A percentile compares a stretch with the other conserved stretches of the same genome.
Evolutionary conservation across 2,888 invertebrate species (phyloP).

Genomic region (Onchidella celtica): DNA sequence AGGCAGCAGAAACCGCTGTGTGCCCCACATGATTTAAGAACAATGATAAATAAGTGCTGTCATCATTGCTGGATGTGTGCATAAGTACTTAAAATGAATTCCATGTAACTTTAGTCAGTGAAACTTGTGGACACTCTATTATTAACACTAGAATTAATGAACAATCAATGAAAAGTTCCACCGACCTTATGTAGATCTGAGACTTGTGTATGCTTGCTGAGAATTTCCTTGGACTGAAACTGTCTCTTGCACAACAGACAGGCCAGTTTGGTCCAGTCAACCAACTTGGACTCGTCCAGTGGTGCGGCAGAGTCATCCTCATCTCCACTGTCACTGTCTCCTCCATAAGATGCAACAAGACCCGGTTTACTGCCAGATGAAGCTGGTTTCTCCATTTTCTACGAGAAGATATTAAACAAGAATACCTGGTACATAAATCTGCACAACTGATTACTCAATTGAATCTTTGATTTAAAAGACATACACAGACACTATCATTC

Average conservation of each 20-base stretch:
- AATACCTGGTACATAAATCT: too few relatives aligned
- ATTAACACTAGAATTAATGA: too few relatives aligned
- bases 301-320: conserved; percentile 82
- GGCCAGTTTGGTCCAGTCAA: conserved; percentile 93
- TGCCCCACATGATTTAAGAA: too few relatives aligned
- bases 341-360: conserved; percentile 89
- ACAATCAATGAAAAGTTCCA: background rate
- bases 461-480: too few relatives aligned
- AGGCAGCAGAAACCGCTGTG: too few relatives aligned
- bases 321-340: conserved; percentile 85
- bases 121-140: too few relatives aligned
- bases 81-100: background rate
- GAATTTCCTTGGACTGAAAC: conserved; percentile 92
- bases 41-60: background rate
- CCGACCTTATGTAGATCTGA: conserved; percentile 93
- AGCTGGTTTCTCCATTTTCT: conserved; percentile 45
- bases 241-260: conserved; percentile 97
- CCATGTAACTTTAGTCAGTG: background rate
- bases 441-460: background rate
- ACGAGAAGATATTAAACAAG: background rate
- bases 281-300: conserved; percentile 80
- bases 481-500: too few relatives aligned
- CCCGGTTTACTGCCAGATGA: conserved; percentile 53
- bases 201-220: conserved; percentile 93
- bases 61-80: background rate